A percentile compares a stretch with the other conserved stretches of the same genome.
Conservation (phyloP, 2,113 vertebrate genomes). For the Leuciscus idus region DNA sequence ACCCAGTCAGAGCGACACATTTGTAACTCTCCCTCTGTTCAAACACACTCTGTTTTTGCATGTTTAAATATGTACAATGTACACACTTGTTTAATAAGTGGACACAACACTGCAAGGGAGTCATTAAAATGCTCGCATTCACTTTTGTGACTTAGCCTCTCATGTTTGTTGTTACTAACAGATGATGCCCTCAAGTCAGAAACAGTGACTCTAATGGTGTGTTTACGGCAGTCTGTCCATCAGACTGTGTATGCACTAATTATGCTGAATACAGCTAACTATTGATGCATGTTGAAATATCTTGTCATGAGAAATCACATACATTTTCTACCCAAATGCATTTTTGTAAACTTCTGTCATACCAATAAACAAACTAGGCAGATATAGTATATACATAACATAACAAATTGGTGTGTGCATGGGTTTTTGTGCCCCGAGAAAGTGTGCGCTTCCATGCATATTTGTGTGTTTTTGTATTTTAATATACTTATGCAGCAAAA, state of each 20-base stretch:
- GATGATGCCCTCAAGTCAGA: constrained; percentile 9
- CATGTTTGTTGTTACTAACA: neutral
- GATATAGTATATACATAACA: neutral
- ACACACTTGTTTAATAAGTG: neutral
- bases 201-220: neutral
- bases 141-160: constrained; percentile 1
- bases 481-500: neutral
- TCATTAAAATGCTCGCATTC: neutral
- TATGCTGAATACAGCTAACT: neutral
- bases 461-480: neutral
- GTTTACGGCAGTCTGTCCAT: neutral
- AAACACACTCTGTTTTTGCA: neutral
- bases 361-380: neutral
- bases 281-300: constrained; percentile 16
- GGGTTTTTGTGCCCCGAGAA: neutral
- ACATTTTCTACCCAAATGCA: neutral
- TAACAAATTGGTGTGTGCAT: neutral
- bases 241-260: constrained; percentile 8
- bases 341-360: neutral
- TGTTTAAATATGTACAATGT: neutral
- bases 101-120: neutral
- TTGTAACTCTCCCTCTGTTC: neutral
- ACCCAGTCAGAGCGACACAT: neutral
- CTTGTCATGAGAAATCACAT: constrained; percentile 4
- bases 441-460: neutral